phyloP scores from a whole-genome alignment of 2,113 vertebrate species.

The Grantiella picta region DNA sequence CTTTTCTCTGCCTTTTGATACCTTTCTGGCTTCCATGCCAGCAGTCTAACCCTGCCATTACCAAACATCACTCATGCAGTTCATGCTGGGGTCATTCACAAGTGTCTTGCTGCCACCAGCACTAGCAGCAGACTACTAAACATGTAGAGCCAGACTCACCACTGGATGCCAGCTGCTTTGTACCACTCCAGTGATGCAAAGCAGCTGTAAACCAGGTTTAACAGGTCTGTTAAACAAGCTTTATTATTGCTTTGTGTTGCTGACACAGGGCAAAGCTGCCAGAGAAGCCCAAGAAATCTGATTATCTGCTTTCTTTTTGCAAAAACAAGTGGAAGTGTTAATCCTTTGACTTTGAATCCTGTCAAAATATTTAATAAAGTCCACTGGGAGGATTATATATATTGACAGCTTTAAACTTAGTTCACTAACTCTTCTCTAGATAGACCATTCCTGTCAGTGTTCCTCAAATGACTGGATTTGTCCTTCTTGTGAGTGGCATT shows the following conservation, averaged over 20 bases:
- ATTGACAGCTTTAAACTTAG: background rate
- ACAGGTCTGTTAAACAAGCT: background rate
- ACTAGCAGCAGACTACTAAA: background rate
- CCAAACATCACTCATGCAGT: background rate
- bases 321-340: background rate
- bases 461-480: background rate
- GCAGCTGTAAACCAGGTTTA: constrained; percentile 14
- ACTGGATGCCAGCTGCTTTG: background rate
- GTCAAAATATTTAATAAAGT: constrained; percentile 12
- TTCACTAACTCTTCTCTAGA: background rate
- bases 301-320: background rate
- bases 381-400: background rate
- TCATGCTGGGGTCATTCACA: background rate
- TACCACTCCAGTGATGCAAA: background rate
- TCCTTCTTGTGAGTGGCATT: background rate
- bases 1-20: background rate
- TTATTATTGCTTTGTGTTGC: background rate
- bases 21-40: background rate
- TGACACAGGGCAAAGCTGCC: background rate
- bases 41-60: background rate
- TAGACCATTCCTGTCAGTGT: background rate
- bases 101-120: background rate
- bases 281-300: background rate
- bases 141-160: background rate
- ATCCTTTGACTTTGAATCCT: background rate